Base-by-base conservation (phyloP, 2,888 invertebrate genomes). In the Orthosia gracilis region DNA sequence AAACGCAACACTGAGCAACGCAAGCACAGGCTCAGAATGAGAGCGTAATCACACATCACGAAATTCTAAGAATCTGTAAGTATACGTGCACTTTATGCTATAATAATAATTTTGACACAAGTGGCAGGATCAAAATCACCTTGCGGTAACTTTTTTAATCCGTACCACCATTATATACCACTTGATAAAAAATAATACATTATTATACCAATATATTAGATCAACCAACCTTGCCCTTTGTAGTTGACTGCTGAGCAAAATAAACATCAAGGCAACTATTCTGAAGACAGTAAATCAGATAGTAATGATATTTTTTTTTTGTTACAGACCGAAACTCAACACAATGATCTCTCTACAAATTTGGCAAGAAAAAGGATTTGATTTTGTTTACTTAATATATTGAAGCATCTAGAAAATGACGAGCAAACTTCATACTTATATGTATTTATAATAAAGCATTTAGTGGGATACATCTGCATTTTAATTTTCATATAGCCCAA, bases 351-450 rank as follows among this genome's bases (percentile, higher is more conserved):
- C 85, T 78, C 76, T 73, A 83, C 69, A 80, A 80, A 73, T 71
- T 64, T 45, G 75, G 89, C 89, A 78, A 70, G 85, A 82, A 83
- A 47, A 57, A 59, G 89, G 87, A 90, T 58, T 63, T 45, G 74
- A 85, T 66, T 74, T 52, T 47, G 70, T 77, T 71, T 86, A 86
- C 69, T 71, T 78, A 40, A 40, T 80, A 84, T 71, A 85, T 69
- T 78, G 66, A 77, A 88, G 88, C 89, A 91, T 90, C 69, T 85
- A 69, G 21, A 88, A 91, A 91, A 89, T 82, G 83, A 88, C 87
- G 85, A 90, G 86, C 86, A 85, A 86, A 88, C 86, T 86, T 85
- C 72, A 80, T 84, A 89, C 87, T 85, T 82, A 59, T 87, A 87
- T 87, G 62, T 87, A 83, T 86, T 68, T 87, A 84, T 87, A 83